phyloP scores from a whole-genome alignment of 2,113 vertebrate species.

The Salvelinus alpinus region DNA sequence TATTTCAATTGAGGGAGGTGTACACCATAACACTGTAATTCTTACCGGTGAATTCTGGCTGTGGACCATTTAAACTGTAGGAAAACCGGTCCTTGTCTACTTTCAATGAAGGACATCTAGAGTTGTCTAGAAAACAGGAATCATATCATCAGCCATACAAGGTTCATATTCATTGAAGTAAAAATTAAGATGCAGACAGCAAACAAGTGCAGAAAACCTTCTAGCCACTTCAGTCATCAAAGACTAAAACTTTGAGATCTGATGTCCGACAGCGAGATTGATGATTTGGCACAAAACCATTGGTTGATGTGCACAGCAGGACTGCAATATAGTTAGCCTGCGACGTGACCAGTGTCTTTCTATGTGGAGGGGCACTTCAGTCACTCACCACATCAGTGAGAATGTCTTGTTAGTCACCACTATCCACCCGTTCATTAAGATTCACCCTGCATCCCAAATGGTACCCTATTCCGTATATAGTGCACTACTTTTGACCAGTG shows the following conservation, averaged over 20 bases:
- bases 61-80: conserved; percentile 66
- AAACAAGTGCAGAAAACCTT: background rate
- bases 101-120: conserved; percentile 80
- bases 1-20: background rate
- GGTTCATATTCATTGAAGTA: background rate
- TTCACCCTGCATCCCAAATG: background rate
- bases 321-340: too few relatives aligned
- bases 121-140: conserved; percentile 54
- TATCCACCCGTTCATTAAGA: background rate
- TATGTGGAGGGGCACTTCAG: too few relatives aligned
- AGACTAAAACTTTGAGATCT: background rate
- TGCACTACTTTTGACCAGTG: too few relatives aligned
- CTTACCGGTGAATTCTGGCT: conserved; percentile 80
- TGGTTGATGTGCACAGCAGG: too few relatives aligned
- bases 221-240: background rate
- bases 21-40: background rate
- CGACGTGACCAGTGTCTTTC: too few relatives aligned
- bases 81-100: conserved; percentile 70
- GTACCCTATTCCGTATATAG: too few relatives aligned
- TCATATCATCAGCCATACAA: background rate
- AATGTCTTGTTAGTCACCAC: background rate
- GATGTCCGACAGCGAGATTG: background rate
- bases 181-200: background rate
- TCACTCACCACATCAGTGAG: background rate
- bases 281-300: too few relatives aligned